Base-by-base conservation (phyloP, 2,797 vertebrate species). In the Heteromormyrus szaboi region DNA sequence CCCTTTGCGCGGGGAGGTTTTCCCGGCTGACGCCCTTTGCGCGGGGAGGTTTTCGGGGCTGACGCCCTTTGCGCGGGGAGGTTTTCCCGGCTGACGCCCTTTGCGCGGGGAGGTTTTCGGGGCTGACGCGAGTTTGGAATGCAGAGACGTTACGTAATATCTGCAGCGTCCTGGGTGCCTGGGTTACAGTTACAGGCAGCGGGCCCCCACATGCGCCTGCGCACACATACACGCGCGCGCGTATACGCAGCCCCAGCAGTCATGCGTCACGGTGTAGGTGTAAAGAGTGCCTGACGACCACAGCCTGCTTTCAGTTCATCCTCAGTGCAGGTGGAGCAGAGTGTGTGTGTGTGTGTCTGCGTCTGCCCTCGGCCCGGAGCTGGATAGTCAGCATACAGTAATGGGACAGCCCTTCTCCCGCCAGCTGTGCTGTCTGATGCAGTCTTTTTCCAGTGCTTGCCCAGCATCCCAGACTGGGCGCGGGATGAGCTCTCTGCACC, bases 71-170 rank as follows among this genome's bases (percentile, higher is more conserved):
- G 14, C 50, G 48, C 2, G 2, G 9, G 48, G 48, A 50, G 48
- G 48, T 50, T 50, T 37, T 37, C 37, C 2, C 0, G 53, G 51
- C 79, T 41, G 44, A 19, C 44, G 17, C 88, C 41, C 81, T 48
- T 85, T 2, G 25, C 62, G 54, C 53, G 6, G 44, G 29, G 44
- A 5, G 25, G 53, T 29, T 46, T 53, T 0, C 7, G 59, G 22
- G 59, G 81, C 59, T 19, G 84, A 72, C 50, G 41, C 51, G n/a
- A 84, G 88, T 44, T 50, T 14, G 44, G 54, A 86, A 89, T 76
- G 84, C 84, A 54, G 88, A 22, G 62, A 72, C 48, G 51, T 89
- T 89, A 89, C 44, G 84, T 79, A 79, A 89, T 85, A 89, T 89
- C 88, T 89, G 88, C 88, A 89, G 88, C 85, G 41, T 89, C 62